Evolutionary conservation across 2,888 invertebrate genomes (phyloP), one percentile per base, ranked within the genome.

Genomic region (Mylabris sibirica): DNA sequence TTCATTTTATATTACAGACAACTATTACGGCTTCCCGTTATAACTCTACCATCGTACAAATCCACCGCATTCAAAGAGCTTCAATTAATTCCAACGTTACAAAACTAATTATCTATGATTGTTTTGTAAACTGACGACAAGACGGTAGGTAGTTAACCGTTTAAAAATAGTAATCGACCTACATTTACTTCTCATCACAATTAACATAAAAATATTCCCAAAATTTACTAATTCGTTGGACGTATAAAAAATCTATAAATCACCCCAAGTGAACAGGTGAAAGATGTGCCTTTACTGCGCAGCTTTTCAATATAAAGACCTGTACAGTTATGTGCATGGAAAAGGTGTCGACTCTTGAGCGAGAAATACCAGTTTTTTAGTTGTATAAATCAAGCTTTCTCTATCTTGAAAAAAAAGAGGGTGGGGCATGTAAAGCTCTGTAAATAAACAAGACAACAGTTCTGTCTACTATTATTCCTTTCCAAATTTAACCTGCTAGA

Each of bases 121-220:
- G 17, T 60, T 20, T 20, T 38, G 26, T 30, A 20, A n/a, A 34
- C 34, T n/a, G 49, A 1, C 2, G 49, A 20, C 20, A 49, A 49
- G 49, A 49, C 35, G 17, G 34, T 60, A 20, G 17, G 34, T 60
- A 20, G 49, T 20, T 22, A 3, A 20, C 49, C 6, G 49, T 20
- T 49, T 20, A 49, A 49, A 49, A 22, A 34, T 38, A 30, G 60
- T 60, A 6, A 5, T 17, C 60, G 38, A 60, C 60, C 60, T 35
- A 77, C 75, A 75, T 75, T 71, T 75, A 57, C 65, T 70, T 75
- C 67, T 68, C 71, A 75, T 71, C 73, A 74, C 30, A n/a, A 24
- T 30, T 26, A 26, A 4, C 17, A 3, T 30, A 12, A 38, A 44
- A 17, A 6, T 30, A 30, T 30, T 30, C 8, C 38, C 38, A 44